Evolutionary conservation across 2,797 vertebrate genomes (phyloP).

Genomic region (Enteromius radiatus): DNA sequence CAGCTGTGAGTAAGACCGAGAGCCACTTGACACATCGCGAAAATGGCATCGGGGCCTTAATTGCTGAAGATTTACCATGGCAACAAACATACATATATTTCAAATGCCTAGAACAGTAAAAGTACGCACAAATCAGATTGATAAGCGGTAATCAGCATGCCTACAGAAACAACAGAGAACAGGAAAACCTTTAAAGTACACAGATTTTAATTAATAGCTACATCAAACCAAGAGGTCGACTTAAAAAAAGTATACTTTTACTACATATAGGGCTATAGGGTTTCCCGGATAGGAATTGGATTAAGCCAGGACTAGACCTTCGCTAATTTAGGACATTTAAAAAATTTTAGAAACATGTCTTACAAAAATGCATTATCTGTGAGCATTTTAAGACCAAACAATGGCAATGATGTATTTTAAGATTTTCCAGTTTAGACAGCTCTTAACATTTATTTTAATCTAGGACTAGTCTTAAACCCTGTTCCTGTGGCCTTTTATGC

Average conservation of each 20-base stretch:
- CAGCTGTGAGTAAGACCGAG: slow-evolving; percentile 32
- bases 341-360: too few relatives aligned
- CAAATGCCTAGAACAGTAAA: neutral
- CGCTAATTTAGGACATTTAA: too few relatives aligned
- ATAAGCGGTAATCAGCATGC: neutral
- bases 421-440: too few relatives aligned
- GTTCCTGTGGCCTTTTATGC: too few relatives aligned
- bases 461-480: too few relatives aligned
- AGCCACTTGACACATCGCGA: slow-evolving; percentile 33
- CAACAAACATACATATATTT: slow-evolving; percentile 27
- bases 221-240: neutral
- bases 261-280: too few relatives aligned
- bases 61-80: slow-evolving; percentile 34
- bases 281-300: too few relatives aligned
- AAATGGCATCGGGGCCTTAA: slow-evolving; percentile 13
- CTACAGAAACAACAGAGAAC: neutral
- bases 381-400: too few relatives aligned
- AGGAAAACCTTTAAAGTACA: neutral
- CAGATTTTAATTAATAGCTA: neutral
- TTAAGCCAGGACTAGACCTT: too few relatives aligned
- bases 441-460: too few relatives aligned
- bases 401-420: too few relatives aligned
- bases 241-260: neutral
- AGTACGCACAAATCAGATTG: neutral
- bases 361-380: too few relatives aligned